A percentile compares a stretch with the other conserved stretches of the same genome.
Conservation (phyloP, 2,888 invertebrate species). For the Dendrolimus houi region DNA sequence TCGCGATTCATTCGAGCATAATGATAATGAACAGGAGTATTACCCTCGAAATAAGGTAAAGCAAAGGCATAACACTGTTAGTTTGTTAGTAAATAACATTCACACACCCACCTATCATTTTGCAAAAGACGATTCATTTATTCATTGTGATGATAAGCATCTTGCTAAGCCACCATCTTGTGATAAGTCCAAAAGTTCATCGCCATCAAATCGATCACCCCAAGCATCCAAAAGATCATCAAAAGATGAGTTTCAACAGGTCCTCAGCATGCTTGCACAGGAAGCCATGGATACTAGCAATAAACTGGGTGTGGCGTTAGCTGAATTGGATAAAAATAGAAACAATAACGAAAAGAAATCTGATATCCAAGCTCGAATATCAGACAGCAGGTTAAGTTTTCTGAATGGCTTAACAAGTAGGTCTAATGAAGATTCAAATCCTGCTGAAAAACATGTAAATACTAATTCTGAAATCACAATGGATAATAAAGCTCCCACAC, state of each 20-base stretch:
- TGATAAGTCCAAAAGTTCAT: slow-evolving; percentile 72
- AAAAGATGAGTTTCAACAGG: slow-evolving; percentile 80
- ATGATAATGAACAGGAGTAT: slow-evolving; percentile 57
- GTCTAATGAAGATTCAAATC: slow-evolving; percentile 29
- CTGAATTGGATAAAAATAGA: slow-evolving; percentile 72
- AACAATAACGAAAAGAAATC: slow-evolving; percentile 53
- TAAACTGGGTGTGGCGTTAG: slow-evolving; percentile 80
- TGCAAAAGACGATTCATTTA: slow-evolving; percentile 72
- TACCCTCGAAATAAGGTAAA: slow-evolving; percentile 71
- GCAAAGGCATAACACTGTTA: slow-evolving; percentile 69
- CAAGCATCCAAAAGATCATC: slow-evolving; percentile 63
- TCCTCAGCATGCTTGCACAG: slow-evolving; percentile 82
- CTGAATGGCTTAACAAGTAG: slow-evolving; percentile 62
- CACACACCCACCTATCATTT: slow-evolving; percentile 64
- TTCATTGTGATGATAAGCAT: slow-evolving; percentile 66
- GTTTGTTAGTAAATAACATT: slow-evolving; percentile 65
- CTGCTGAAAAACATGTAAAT: slow-evolving; percentile 40
- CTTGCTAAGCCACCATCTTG: slow-evolving; percentile 67
- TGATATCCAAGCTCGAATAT: slow-evolving; percentile 65
- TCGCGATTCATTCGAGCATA: slow-evolving; percentile 62
- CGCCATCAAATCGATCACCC: slow-evolving; percentile 76
- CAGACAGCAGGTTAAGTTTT: slow-evolving; percentile 66
- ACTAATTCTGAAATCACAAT: slow-evolving; percentile 32
- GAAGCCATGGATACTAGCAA: slow-evolving; percentile 86
- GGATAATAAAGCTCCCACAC: slow-evolving; percentile 18